Base-by-base conservation (phyloP, 1,140 invertebrate species). In the Dendrolimus punctatus region DNA sequence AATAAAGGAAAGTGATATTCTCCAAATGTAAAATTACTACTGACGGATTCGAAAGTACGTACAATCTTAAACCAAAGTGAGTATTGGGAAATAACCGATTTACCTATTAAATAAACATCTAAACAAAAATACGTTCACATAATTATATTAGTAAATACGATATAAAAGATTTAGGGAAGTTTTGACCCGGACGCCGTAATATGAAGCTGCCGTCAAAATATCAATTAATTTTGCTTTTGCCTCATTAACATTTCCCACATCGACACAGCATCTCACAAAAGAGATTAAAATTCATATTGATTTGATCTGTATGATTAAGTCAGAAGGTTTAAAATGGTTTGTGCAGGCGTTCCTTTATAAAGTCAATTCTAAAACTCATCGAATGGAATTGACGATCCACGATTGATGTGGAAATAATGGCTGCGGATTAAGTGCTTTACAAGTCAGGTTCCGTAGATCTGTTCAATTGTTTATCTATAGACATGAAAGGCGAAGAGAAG, bases 351-450 rank as follows among this genome's bases (percentile, higher is more conserved):
- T 38, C 6, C n/a, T 40, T 49, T 39, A 41, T 43, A 8, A 53
- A 48, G 50, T 37, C 45, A 51, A 68, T 55, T 56, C 63, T 61
- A 57, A 58, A 63, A 66, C 58, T 80, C 74, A 80, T 80, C 65
- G 59, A 49, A 73, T 49, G 68, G 76, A 80, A 80, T 80, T 80
- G 74, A 73, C 65, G 64, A 63, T 56, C 40, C 51, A 60, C 54
- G 47, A 56, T 59, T 46, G 60, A 52, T 58, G 46, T 50, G 40
- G 46, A 56, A 46, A 47, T 55, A 55, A 52, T 55, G 40, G 47
- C 37, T 46, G 49, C 41, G 42, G 23, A 23, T 23, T 23, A 23
- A 23, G 23, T 23, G 23, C 23, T 23, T 23, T 23, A 23, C 23
- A 23, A 23, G 3, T 23, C 23, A 23, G 23, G 23, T 23, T 23